Conservation (phyloP, 2,113 vertebrate genomes). For the Piaya cayana region DNA sequence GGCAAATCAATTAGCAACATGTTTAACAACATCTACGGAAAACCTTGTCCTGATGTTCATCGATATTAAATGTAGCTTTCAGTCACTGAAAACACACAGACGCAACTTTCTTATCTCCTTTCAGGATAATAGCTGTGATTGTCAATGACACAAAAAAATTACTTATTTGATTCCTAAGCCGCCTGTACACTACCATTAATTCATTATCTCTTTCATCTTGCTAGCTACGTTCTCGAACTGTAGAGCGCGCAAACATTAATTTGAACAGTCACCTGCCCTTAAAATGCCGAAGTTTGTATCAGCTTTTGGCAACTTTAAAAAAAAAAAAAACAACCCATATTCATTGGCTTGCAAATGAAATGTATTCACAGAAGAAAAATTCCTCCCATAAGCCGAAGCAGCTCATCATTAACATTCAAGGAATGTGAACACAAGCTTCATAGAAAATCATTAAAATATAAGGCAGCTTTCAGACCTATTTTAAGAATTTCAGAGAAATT, state of each 20-base stretch:
- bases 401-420: conserved; percentile 77
- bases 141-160: conserved; percentile 43
- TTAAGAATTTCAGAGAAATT: conserved; percentile 81
- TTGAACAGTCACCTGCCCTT: conserved; percentile 52
- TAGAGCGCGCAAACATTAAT: conserved; percentile 34
- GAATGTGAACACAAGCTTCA: conserved; percentile 73
- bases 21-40: conserved; percentile 46
- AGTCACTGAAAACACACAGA: conserved; percentile 5
- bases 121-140: conserved; percentile 9
- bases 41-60: conserved; percentile 30
- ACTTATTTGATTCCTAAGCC: conserved; percentile 32
- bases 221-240: background rate
- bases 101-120: background rate
- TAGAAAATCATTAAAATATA: conserved; percentile 72
- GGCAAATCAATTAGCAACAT: conserved; percentile 53
- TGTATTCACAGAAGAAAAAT: conserved; percentile 67
- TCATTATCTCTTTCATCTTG: conserved; percentile 56
- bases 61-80: conserved; percentile 43
- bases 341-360: conserved; percentile 56
- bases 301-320: conserved; percentile 4
- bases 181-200: conserved; percentile 30
- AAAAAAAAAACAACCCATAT: background rate
- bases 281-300: conserved; percentile 34
- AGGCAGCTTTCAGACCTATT: conserved; percentile 80
- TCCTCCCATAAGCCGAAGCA: conserved; percentile 66